These are phyloP conservation scores for Mungos mungo DNA, from an alignment of 2,113 vertebrate genomes.

Conservation along the genomic window DNA sequence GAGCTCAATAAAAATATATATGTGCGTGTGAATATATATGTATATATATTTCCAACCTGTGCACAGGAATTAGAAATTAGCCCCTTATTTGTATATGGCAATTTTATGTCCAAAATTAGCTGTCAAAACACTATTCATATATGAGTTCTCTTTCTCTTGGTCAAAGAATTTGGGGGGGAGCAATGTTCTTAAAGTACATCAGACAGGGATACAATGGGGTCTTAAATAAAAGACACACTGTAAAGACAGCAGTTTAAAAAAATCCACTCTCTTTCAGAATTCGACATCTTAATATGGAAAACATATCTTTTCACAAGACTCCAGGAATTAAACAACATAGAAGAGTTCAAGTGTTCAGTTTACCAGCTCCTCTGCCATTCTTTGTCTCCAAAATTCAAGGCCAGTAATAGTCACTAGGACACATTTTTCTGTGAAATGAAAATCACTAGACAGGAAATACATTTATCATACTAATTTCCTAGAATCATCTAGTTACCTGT, in stretches of 20 bases:
- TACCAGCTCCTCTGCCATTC: slow-evolving; percentile 54
- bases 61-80: slow-evolving; percentile 73
- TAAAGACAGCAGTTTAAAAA: slow-evolving; percentile 6
- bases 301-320: slow-evolving; percentile 59
- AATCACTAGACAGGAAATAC: slow-evolving; percentile 66
- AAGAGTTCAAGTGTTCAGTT: slow-evolving; percentile 52
- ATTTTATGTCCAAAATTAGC: slow-evolving; percentile 64
- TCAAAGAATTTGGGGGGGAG: slow-evolving; percentile 56
- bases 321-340: slow-evolving; percentile 63
- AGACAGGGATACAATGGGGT: slow-evolving; percentile 59
- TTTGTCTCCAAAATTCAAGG: slow-evolving; percentile 67
- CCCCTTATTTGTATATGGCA: slow-evolving; percentile 60
- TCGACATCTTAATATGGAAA: slow-evolving; percentile 37
- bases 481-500: slow-evolving; percentile 51
- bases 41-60: slow-evolving; percentile 66
- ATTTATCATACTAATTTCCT: slow-evolving; percentile 53
- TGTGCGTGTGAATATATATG: slow-evolving; percentile 73
- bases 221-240: slow-evolving; percentile 52
- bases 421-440: slow-evolving; percentile 58
- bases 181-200: slow-evolving; percentile 67
- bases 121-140: slow-evolving; percentile 47
- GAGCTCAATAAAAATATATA: slow-evolving; percentile 83
- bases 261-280: slow-evolving; percentile 45
- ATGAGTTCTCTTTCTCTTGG: slow-evolving; percentile 60
- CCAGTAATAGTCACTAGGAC: slow-evolving; percentile 33